Base-by-base conservation (phyloP, 1,140 invertebrate species). In the Apis florea region DNA sequence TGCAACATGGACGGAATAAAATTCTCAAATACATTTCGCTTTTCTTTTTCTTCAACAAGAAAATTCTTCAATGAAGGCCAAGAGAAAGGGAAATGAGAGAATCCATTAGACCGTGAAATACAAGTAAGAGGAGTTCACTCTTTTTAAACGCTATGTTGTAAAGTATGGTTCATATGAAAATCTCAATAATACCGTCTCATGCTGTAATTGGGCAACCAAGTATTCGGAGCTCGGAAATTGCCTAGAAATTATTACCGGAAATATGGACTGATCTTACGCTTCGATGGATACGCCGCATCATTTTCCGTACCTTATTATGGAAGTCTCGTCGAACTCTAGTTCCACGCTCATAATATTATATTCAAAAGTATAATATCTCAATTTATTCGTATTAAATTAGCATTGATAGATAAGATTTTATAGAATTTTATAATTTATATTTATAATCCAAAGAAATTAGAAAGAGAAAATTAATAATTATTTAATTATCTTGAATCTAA, bases 161-260 rank as follows among this genome's bases (percentile, higher is more conserved):
- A 78, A 59, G 19, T 63, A 63, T 54, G 47, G 70, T 68, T 56
- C 79, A 71, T 78, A 86, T 81, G 82, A 83, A 87, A 87, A 78
- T 83, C 83, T 56, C 61, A 87, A 85, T 79, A 83, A 75, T 75
- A 84, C 49, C 49, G 58, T 67, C 67, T 71, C 40, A 63, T 63
- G 69, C 51, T 58, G 61, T 82, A 83, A 87, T 83, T 85, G 81
- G 68, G 31, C 77, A 61, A 69, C 79, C 78, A 59, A 71, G 71
- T 73, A 78, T 86, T 74, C 77, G 66, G 13, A 17, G 67, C 67
- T 53, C 79, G 79, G 79, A 75, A 84, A 84, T 84, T 84, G 79
- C 72, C 83, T 81, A 81, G 70, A 80, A 80, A 80, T 80, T 40
- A 40, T 40, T 63, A 63, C 59, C 78, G 78, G 78, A 80, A 80